phyloP scores from a whole-genome alignment of 2,888 invertebrate species.

The Drosophila neonasuta region DNA sequence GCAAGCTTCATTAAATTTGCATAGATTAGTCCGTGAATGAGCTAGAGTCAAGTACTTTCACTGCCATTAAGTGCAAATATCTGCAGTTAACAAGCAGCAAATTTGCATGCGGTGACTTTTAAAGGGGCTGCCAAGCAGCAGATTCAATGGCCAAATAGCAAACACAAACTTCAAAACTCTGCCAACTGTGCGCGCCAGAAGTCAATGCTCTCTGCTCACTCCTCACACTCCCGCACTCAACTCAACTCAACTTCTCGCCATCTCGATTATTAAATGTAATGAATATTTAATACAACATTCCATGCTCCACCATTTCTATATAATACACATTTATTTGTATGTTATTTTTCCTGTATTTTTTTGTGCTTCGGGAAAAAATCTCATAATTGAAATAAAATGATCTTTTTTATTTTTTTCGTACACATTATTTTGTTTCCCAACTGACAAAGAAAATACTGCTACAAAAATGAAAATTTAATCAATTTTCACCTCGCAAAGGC shows the following conservation, averaged over 20 bases:
- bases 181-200: conserved; percentile 34
- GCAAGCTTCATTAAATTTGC: conserved; percentile 14
- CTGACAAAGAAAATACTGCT: conserved; percentile 11
- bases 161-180: conserved; percentile 32
- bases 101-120: conserved; percentile 36
- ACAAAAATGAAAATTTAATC: conserved; percentile 33
- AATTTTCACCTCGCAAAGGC: conserved; percentile 16
- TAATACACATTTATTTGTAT: not conserved
- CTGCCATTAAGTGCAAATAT: conserved; percentile 45
- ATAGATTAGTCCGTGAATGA: conserved; percentile 11
- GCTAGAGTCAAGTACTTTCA: conserved; percentile 19
- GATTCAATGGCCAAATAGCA: conserved; percentile 15
- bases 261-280: conserved; percentile 65
- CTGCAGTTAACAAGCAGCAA: conserved; percentile 44
- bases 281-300: conserved; percentile 69
- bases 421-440: conserved; percentile 12
- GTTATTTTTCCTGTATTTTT: conserved; percentile 12
- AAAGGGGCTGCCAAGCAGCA: not conserved
- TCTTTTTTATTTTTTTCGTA: conserved; percentile 18
- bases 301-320: not conserved
- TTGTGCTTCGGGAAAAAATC: conserved; percentile 17
- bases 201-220: conserved; percentile 29
- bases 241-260: not conserved
- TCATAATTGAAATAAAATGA: conserved; percentile 53
- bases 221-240: not conserved